Evolutionary conservation across 2,888 invertebrate species (phyloP).

Genomic region (Ichneumoninae sp.): DNA sequence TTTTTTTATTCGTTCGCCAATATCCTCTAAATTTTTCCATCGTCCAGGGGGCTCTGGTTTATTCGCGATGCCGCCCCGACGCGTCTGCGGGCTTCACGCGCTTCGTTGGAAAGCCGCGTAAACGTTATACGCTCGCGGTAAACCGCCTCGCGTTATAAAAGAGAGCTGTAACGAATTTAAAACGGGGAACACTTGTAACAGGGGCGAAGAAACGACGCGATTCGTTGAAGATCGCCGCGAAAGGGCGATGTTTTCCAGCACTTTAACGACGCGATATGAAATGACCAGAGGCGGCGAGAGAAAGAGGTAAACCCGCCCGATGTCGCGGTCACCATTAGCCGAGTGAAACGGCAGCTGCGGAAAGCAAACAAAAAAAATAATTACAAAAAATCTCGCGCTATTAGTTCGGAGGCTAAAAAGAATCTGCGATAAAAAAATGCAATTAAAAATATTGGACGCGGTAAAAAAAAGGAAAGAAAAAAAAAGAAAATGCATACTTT

Average conservation of each 20-base stretch:
- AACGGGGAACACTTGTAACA: slow-evolving; percentile 42
- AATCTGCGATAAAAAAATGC: slow-evolving; percentile 22
- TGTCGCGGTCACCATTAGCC: slow-evolving; percentile 29
- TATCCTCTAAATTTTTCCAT: slow-evolving; percentile 7
- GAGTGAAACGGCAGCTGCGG: slow-evolving; percentile 5
- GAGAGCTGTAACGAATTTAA: slow-evolving; percentile 54
- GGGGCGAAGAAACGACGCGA: slow-evolving; percentile 11
- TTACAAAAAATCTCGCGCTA: not conserved
- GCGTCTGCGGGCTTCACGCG: slow-evolving; percentile 22
- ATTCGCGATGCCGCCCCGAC: not conserved
- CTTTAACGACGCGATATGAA: slow-evolving; percentile 57
- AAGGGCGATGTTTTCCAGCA: slow-evolving; percentile 28
- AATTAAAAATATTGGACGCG: slow-evolving; percentile 5
- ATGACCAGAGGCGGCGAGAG: slow-evolving; percentile 30
- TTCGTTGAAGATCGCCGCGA: slow-evolving; percentile 6
- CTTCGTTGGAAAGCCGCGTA: slow-evolving; percentile 38
- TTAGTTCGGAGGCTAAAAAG: slow-evolving; percentile 16
- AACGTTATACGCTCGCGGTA: slow-evolving; percentile 35
- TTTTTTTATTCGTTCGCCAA: not conserved
- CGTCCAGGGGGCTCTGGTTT: not conserved
- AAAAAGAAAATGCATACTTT: not conserved
- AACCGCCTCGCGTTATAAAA: slow-evolving; percentile 44
- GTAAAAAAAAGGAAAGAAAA: too few relatives aligned
- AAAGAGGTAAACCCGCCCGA: slow-evolving; percentile 49
- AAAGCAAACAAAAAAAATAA: not conserved